A percentile compares a stretch with the other conserved stretches of the same genome.
These are phyloP conservation scores for Lochmaea crataegi DNA, from an alignment of 2,888 invertebrate genomes.

Conservation along the genomic window DNA sequence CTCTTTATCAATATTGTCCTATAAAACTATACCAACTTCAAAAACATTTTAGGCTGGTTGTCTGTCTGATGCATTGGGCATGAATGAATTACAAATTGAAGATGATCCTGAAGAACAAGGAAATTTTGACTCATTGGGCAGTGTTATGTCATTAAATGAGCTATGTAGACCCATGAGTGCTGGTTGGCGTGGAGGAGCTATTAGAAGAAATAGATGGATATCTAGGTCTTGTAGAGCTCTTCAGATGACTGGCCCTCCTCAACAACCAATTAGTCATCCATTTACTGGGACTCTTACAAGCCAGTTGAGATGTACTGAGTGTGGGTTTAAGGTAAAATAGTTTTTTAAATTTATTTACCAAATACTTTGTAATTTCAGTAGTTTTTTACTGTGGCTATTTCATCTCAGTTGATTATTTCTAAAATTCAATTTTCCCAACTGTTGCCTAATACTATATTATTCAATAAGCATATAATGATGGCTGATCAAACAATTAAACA, in stretches of 20 bases:
- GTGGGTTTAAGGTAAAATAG: constrained; percentile 74
- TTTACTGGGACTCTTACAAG: constrained; percentile 82
- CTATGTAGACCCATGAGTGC: constrained; percentile 61
- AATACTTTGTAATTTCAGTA: not conserved
- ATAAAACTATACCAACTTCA: too few relatives aligned
- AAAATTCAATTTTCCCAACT: too few relatives aligned
- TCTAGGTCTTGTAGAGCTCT: constrained; percentile 68
- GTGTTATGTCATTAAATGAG: constrained; percentile 64
- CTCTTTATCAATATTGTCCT: too few relatives aligned
- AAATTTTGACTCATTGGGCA: constrained; percentile 57
- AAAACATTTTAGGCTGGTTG: constrained; percentile 70
- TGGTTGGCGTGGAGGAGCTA: constrained; percentile 59
- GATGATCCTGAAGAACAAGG: constrained; percentile 50
- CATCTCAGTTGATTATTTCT: too few relatives aligned
- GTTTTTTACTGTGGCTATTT: too few relatives aligned
- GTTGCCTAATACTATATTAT: too few relatives aligned
- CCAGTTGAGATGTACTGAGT: constrained; percentile 79
- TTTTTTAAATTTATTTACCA: constrained; percentile 1
- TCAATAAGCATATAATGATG: too few relatives aligned
- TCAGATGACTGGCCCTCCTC: constrained; percentile 67
- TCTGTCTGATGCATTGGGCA: constrained; percentile 79
- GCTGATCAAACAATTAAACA: too few relatives aligned
- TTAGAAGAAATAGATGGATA: constrained; percentile 62
- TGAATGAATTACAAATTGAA: constrained; percentile 64
- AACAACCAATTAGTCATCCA: constrained; percentile 70